These are phyloP conservation scores for Clarias laeviceps DNA, from an alignment of 2,797 vertebrate species.

Conservation along the genomic window DNA sequence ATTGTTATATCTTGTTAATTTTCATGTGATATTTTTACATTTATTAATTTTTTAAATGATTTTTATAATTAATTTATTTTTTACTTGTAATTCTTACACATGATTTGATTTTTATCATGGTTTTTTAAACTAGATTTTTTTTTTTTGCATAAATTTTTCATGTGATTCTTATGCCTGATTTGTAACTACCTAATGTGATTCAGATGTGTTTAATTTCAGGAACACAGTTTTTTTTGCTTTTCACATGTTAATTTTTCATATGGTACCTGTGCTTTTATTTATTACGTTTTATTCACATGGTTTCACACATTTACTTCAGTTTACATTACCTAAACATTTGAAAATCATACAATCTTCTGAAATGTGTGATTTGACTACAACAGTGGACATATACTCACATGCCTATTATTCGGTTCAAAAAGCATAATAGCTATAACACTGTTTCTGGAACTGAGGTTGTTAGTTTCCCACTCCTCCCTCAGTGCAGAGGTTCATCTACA, in stretches of 20 bases:
- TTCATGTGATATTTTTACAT: background rate
- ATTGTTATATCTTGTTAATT: background rate
- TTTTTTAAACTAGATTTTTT: too few species aligned
- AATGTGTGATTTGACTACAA: background rate
- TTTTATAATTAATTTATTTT: background rate
- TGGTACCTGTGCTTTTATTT: background rate
- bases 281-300: background rate
- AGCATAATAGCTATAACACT: background rate
- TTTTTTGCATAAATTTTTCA: background rate
- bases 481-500: background rate
- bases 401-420: background rate
- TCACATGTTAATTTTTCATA: background rate
- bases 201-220: too few species aligned
- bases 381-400: background rate
- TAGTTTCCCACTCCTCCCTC: background rate
- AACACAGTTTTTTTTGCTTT: background rate
- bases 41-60: background rate
- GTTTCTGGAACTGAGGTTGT: background rate
- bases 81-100: background rate
- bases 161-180: background rate
- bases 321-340: background rate
- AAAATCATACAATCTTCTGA: background rate
- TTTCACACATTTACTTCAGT: background rate
- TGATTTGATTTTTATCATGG: too few species aligned
- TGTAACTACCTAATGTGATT: too few species aligned